Evolutionary conservation across 2,113 vertebrate genomes (phyloP).

Genomic region (Spermophilus dauricus): DNA sequence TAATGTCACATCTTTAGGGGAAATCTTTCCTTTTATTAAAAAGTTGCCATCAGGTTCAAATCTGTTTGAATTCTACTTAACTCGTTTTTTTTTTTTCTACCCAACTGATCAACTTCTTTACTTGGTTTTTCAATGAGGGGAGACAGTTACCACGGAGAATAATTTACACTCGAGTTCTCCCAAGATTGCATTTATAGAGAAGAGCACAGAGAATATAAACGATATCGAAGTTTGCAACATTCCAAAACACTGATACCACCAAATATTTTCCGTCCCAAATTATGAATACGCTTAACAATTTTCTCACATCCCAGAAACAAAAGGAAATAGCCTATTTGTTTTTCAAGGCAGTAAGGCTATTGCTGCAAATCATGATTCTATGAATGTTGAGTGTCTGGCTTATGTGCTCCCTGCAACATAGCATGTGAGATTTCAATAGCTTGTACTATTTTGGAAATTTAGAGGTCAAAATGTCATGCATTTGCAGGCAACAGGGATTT

Average conservation of each 20-base stretch:
- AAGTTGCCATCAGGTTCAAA: conserved; percentile 24
- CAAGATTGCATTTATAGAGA: not conserved
- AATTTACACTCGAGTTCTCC: not conserved
- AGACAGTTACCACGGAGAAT: not conserved
- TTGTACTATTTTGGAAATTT: not conserved
- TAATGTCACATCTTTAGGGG: conserved; percentile 37
- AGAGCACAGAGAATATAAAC: not conserved
- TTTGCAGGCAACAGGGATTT: not conserved
- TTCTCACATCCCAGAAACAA: not conserved
- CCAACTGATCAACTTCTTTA: not conserved
- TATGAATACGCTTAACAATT: not conserved
- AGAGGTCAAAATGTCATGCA: not conserved
- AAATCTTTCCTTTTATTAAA: conserved; percentile 72
- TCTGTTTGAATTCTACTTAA: conserved; percentile 49
- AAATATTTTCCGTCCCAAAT: not conserved
- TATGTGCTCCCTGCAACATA: not conserved
- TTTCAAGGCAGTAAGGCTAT: not conserved
- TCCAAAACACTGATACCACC: not conserved
- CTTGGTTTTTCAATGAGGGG: not conserved
- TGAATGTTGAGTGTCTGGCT: rapidly evolving
- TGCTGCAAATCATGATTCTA: not conserved
- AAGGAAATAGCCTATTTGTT: rapidly evolving
- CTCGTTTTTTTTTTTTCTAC: not conserved
- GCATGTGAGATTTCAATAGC: not conserved
- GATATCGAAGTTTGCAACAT: not conserved